Evolutionary conservation across 1,140 invertebrate genomes (phyloP), one percentile per base, ranked within the genome.

Genomic region (Zaprionus africanus): DNA sequence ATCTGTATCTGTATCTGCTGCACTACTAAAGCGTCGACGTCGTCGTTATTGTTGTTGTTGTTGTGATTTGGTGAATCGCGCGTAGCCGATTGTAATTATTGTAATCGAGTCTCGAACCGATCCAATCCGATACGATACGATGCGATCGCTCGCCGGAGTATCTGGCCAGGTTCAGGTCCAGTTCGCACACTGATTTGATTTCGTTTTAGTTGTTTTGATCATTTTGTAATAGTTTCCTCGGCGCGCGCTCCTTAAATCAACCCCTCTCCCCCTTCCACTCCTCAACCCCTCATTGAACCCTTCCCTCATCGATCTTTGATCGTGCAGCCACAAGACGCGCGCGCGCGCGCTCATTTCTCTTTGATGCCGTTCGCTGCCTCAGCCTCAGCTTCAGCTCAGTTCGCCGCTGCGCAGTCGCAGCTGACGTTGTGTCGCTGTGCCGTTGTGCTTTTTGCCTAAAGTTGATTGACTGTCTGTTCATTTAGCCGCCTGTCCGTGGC

Each of bases 31-130:
- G 19, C 61, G 43, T 17, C 19, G 51, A 4, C 17, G 61, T 38
- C 63, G 54, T 46, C 43, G 46, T 13, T 22, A 43, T 31, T 62
- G 69, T 49, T 70, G 56, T 68, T 79, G 67, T 56, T 83, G 77
- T 62, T 84, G 81, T 73, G 81, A 82, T 88, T 90, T 90, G 76
- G 80, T 85, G 86, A 85, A 88, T 85, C 90, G 82, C 88, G 88
- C 90, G 88, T 91, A 91, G 88, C 88, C 64, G 90, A 91, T 91
- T 91, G 84, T 91, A 91, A 91, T 91, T 91, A 91, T 91, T 91
- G 88, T 91, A 91, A 91, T 91, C 88, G 90, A 91, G 78, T 85
- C 84, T 86, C 85, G 84, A 88, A 88, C 85, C 81, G 85, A 88
- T 90, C 85, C 84, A 84, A 88, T 88, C 84, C 84, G 85, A 88